These are phyloP conservation scores for Orchesella flavescens DNA, from an alignment of 2,888 invertebrate species.

Conservation along the genomic window DNA sequence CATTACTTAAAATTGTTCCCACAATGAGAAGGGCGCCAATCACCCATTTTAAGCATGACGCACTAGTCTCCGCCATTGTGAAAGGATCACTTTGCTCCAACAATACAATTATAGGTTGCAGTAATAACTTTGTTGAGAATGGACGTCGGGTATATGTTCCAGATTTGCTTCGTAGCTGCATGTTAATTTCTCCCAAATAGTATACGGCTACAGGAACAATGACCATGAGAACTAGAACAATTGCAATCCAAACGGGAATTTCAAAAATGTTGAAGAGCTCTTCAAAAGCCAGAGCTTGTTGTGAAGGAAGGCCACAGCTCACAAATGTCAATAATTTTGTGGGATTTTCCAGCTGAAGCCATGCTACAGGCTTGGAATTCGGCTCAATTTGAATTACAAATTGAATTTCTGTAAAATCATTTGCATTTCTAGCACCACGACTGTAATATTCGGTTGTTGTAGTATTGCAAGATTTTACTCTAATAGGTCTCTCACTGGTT, in stretches of 20 bases:
- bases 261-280: not conserved
- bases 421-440: too few relatives aligned
- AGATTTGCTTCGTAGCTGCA: not conserved
- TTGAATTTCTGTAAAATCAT: too few relatives aligned
- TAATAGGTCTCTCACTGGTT: too few relatives aligned
- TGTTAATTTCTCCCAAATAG: not conserved
- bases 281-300: not conserved
- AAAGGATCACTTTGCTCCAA: not conserved
- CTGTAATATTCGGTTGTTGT: too few relatives aligned
- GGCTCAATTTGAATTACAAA: too few relatives aligned
- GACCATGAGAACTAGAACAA: not conserved
- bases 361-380: too few relatives aligned
- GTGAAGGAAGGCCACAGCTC: not conserved
- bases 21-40: not conserved
- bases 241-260: not conserved
- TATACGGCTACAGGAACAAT: not conserved
- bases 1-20: not conserved
- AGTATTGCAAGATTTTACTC: too few relatives aligned
- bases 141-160: not conserved
- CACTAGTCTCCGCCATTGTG: not conserved
- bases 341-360: too few relatives aligned
- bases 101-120: not conserved
- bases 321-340: not conserved
- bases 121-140: not conserved
- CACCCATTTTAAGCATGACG: not conserved